Conservation (phyloP, 2,113 vertebrate genomes). For the Phalacrocorax pelagicus region DNA sequence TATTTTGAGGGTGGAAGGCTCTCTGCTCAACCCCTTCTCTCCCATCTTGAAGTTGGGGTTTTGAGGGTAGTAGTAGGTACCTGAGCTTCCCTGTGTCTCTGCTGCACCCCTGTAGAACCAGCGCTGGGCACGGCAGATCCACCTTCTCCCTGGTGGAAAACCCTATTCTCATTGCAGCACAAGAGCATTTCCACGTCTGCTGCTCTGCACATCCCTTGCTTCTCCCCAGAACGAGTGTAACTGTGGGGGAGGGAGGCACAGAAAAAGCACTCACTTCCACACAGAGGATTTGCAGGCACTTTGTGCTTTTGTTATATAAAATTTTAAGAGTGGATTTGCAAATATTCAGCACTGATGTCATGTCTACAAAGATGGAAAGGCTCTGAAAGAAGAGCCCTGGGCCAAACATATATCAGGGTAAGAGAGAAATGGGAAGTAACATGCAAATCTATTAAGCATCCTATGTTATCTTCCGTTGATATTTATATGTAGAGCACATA, state of each 20-base stretch:
- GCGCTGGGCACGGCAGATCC: rapidly evolving
- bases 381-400: background rate
- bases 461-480: background rate
- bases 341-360: background rate
- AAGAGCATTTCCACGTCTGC: background rate
- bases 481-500: background rate
- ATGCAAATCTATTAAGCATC: background rate
- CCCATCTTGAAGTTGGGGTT: background rate
- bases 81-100: background rate
- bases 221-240: constrained; percentile 5
- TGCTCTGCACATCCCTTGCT: background rate
- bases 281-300: background rate
- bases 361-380: background rate
- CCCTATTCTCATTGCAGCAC: background rate
- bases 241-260: constrained; percentile 44
- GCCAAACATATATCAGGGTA: background rate
- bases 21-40: background rate
- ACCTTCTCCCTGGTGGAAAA: background rate
- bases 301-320: constrained; percentile 20
- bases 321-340: constrained; percentile 4
- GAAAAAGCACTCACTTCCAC: constrained; percentile 35
- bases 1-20: background rate
- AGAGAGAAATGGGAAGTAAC: background rate
- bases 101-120: background rate
- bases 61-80: background rate